Conservation (phyloP, 1,140 invertebrate species). For the Apis florea region DNA sequence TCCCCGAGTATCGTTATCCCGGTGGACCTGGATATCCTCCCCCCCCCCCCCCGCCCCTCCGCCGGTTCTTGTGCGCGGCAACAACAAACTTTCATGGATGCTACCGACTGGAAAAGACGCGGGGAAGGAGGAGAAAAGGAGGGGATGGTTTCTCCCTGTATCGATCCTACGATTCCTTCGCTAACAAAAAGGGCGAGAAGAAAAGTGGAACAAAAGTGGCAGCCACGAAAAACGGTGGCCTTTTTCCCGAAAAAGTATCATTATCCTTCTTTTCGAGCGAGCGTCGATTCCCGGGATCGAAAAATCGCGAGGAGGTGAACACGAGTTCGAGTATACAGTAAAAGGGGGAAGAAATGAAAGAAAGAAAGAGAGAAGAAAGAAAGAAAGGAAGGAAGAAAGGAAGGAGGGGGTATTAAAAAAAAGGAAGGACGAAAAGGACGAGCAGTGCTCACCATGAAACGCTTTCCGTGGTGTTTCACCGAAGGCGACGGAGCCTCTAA, state of each 20-base stretch:
- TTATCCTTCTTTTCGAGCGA: conserved; percentile 26
- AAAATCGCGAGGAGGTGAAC: conserved; percentile 3
- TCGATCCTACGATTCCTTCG: conserved; percentile 46
- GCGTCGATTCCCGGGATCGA: conserved; percentile 20
- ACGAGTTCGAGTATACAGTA: not conserved
- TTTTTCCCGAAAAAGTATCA: conserved; percentile 48
- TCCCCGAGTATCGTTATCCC: no score
- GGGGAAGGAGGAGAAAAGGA: not conserved
- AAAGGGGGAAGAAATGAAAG: not conserved
- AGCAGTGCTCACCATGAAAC: conserved; percentile 46
- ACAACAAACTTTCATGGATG: not conserved
- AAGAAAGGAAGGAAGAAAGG: not conserved
- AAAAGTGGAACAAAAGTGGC: conserved; percentile 62
- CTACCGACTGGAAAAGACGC: conserved; percentile 29
- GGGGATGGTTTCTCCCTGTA: conserved; percentile 20
- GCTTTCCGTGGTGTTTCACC: conserved; percentile 65
- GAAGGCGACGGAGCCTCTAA: conserved; percentile 74
- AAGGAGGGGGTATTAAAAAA: not conserved
- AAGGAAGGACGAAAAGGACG: not conserved
- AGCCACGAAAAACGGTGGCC: conserved; percentile 39
- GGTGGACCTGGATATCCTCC: no score
- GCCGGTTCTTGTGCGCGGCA: not conserved
- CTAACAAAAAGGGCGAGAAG: conserved; percentile 44
- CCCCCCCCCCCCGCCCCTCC: no score
- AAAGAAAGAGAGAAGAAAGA: no score